Base-by-base conservation (phyloP, 2,888 invertebrate species). In the Loripinus fragilis region DNA sequence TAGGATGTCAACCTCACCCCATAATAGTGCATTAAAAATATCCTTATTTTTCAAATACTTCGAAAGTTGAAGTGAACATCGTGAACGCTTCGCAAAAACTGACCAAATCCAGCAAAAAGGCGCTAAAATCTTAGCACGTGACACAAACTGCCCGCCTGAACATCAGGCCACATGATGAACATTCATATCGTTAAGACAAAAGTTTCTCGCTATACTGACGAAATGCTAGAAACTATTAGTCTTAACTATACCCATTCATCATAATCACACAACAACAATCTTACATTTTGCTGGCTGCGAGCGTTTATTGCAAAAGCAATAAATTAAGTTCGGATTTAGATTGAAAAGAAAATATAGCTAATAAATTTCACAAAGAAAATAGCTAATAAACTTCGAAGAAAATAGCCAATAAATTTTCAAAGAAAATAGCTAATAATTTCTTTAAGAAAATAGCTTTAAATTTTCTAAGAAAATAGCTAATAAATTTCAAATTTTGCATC, bases 191-290 rank as follows among this genome's bases (percentile, higher is more conserved):
- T 52, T 52, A 52, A 52, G 52, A 52, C 25, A 52, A 52, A 23
- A 52, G 52, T 52, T 52, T 52, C 52, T 52, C 52, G 52, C 52
- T 52, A 52, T 52, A 52, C 52, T 52, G 25, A 23, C 52, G 52
- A 52, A 52, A 52, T 25, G 52, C 52, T 23, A 52, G 52, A 52
- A 52, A 52, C 52, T 52, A 52, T 52, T 52, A 52, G 52, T 52
- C 52, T 52, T 52, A 52, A 52, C 52, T 23, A 52, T 52, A 52
- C 25, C n/a, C 25, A 25, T 5, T 52, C 52, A 52, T 52, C 52
- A 52, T 52, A 52, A 52, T 23, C 23, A 52, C 52, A 52, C 52
- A 52, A 23, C 23, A 52, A 52, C 23, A 23, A 52, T 25, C 25
- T 52, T 52, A 25, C 52, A 7, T 52, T 52, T 52, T 52, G 52